These are phyloP conservation scores for Chrysemys picta DNA, from an alignment of 2,113 vertebrate species.

Conservation along the genomic window DNA sequence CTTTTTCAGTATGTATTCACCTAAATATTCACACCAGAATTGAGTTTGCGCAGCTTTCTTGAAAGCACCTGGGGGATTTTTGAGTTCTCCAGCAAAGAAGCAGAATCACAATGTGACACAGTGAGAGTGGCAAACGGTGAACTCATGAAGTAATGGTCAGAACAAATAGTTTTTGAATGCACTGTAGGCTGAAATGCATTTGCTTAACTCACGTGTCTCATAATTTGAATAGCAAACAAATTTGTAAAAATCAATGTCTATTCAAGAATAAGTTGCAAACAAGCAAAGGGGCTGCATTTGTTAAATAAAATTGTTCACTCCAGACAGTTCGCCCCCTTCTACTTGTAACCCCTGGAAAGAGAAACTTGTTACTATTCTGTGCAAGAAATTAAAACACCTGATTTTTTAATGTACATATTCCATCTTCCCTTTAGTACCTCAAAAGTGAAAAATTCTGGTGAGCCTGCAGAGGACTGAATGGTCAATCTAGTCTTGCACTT, in stretches of 20 bases:
- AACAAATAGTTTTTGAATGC: constrained; percentile 10
- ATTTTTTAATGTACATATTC: no score
- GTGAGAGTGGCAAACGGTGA: constrained; percentile 59
- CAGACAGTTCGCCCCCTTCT: no score
- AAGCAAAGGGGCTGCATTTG: neutral
- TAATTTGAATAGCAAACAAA: neutral
- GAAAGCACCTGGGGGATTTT: constrained; percentile 37
- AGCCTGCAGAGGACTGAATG: no score
- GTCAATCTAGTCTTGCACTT: no score
- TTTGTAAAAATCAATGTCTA: neutral
- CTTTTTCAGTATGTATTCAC: constrained; percentile 22
- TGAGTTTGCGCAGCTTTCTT: constrained; percentile 17
- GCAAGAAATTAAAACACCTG: no score
- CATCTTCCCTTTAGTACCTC: no score
- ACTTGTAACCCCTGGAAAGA: no score
- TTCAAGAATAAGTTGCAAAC: neutral
- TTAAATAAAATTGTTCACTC: neutral
- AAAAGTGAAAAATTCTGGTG: no score
- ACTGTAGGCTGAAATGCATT: constrained; percentile 41
- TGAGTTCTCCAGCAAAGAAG: constrained; percentile 40
- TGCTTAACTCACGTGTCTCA: constrained; percentile 43
- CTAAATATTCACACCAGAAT: constrained; percentile 33
- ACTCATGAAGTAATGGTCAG: constrained; percentile 7
- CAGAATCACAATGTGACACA: constrained; percentile 53
- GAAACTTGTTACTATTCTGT: no score